Evolutionary conservation across 2,797 vertebrate species (phyloP), one percentile per base, ranked within the genome.

Genomic region (Heliangelus exortis): DNA sequence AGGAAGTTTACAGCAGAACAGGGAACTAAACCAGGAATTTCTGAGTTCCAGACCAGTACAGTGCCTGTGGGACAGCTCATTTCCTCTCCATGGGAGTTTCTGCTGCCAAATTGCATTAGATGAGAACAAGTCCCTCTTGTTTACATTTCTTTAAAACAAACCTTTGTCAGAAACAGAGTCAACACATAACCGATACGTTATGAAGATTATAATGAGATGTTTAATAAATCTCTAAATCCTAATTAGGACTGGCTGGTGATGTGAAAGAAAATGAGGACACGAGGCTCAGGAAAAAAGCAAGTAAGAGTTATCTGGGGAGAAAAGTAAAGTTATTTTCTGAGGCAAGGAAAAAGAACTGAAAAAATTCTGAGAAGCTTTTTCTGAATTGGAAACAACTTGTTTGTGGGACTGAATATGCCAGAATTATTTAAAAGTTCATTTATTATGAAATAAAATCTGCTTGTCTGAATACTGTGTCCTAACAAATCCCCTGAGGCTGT

Each of bases 131-230:
- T 67, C 74, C 15, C 61, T 69, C 48, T 39, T 86, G 76, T 93
- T 96, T 96, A 94, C 15, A 34, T 43, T 84, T 84, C 48, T 92
- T 90, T 88, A 88, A 96, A 96, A 95, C 91, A 94, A 95, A 84
- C 74, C 36, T 96, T 87, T 74, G 90, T 93, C 94, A 93, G 61
- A 74, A 67, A 14, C 76, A 16, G 47, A 54, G 78, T 69, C 84
- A 80, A 84, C 84, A 73, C 28, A 93, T 76, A 69, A 66, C 77
- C 84, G 86, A 94, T 92, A 92, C 55, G 73, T 79, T 81, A 79
- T 39, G 73, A 90, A 96, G 92, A 79, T 86, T 86, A 76, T 29
- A 9, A 84, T 47, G 45, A 84, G 76, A 34, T 43, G 59, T 91
- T 95, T 93, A 89, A 58, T 67, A 92, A 93, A 77, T 55, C 51